Evolutionary conservation across 23 tunicate genomes (phyloP).

Genomic region (Phallusia fumigata): DNA sequence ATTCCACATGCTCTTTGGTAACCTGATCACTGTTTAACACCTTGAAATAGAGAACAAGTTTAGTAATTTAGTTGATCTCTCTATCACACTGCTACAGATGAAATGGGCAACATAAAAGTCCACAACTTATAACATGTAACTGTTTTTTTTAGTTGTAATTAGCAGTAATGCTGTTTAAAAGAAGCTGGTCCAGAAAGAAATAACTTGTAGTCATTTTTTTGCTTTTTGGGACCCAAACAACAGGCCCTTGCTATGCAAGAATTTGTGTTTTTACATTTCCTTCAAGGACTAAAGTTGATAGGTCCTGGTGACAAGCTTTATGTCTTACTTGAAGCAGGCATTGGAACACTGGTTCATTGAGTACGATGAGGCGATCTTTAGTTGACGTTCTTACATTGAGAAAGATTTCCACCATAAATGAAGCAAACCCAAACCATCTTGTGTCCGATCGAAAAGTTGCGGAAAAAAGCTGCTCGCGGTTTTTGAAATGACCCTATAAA

Average conservation of each 20-base stretch:
- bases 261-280: too few species aligned
- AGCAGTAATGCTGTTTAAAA: too few species aligned
- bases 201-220: too few species aligned
- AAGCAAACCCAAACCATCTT: conserved; percentile 60
- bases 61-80: not conserved
- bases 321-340: conserved; percentile 44
- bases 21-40: conserved; percentile 27
- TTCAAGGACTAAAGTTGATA: too few species aligned
- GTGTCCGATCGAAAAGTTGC: conserved; percentile 34
- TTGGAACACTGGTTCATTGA: conserved; percentile 35
- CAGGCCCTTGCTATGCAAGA: too few species aligned
- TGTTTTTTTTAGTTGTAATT: too few species aligned
- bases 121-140: too few species aligned
- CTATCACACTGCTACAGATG: too few species aligned
- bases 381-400: conserved; percentile 36
- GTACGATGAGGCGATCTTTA: conserved; percentile 27
- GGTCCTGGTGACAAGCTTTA: not conserved
- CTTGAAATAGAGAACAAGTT: conserved; percentile 1
- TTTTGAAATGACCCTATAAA: conserved; percentile 49
- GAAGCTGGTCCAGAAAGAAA: too few species aligned
- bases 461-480: conserved; percentile 39
- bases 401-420: conserved; percentile 48
- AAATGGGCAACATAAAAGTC: too few species aligned
- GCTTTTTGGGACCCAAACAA: too few species aligned
- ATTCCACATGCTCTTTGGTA: conserved; percentile 43